These are phyloP conservation scores for Aphis gossypii DNA, from an alignment of 1,140 invertebrate genomes.

Conservation along the genomic window DNA sequence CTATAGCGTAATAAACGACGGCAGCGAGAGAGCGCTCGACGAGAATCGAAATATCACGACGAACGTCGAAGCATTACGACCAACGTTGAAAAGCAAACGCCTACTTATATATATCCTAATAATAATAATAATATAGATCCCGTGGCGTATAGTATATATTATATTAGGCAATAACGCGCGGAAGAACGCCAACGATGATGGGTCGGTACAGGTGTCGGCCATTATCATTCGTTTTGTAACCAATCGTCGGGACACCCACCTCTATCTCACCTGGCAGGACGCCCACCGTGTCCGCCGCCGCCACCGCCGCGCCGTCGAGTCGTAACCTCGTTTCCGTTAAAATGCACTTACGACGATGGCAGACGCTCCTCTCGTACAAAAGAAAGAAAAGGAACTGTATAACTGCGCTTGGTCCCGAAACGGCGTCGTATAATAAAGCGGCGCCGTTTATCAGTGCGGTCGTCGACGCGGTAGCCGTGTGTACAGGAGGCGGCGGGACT, in stretches of 20 bases:
- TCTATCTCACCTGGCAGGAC: conserved; percentile 53
- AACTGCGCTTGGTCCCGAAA: not conserved
- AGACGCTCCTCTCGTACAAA: not conserved
- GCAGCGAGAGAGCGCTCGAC: no score
- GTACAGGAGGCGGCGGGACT: not conserved
- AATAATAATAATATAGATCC: not conserved
- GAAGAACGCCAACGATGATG: not conserved
- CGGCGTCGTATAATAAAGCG: not conserved
- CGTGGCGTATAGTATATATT: not conserved
- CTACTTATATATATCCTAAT: not conserved
- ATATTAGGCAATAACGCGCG: not conserved
- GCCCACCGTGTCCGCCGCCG: conserved; percentile 4
- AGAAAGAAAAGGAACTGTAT: not conserved
- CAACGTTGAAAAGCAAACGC: not conserved
- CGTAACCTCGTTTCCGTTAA: conserved; percentile 20
- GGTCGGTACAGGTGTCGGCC: conserved; percentile 54
- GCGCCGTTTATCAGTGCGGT: conserved; percentile 8
- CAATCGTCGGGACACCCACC: conserved; percentile 44
- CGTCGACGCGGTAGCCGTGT: not conserved
- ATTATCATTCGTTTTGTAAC: conserved; percentile 52
- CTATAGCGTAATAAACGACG: not conserved
- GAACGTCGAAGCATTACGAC: no score
- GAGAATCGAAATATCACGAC: not conserved
- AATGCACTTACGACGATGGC: conserved; percentile 9
- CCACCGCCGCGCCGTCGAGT: not conserved